These are phyloP conservation scores for Horisme vitalbata DNA, from an alignment of 2,888 invertebrate genomes.

Conservation along the genomic window DNA sequence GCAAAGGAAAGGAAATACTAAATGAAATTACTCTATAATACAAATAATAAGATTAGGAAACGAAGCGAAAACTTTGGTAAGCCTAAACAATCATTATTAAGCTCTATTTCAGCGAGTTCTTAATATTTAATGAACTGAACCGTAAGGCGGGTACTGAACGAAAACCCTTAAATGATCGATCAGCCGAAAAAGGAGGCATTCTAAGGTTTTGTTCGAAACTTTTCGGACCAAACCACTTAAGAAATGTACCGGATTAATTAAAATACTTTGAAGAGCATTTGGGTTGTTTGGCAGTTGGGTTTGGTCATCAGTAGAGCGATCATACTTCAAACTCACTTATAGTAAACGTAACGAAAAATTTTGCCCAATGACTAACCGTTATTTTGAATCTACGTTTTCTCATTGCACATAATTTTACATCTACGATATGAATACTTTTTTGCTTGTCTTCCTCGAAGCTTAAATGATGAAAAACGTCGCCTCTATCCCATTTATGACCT, in stretches of 20 bases:
- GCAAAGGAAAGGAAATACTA: no score
- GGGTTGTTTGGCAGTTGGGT: not conserved
- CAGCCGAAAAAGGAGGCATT: constrained; percentile 44
- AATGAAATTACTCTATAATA: no score
- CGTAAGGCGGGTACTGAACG: constrained; percentile 32
- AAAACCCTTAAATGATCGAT: constrained; percentile 46
- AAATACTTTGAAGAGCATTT: constrained; percentile 26
- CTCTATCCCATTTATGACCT: no score
- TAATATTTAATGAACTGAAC: constrained; percentile 38
- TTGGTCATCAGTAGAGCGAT: no score
- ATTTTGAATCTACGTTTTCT: no score
- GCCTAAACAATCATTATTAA: constrained; percentile 6
- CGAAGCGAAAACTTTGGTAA: constrained; percentile 5
- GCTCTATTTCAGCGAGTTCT: constrained; percentile 25
- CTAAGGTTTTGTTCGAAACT: constrained; percentile 45
- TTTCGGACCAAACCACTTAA: constrained; percentile 48
- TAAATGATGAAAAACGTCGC: no score
- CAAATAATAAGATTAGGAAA: not conserved
- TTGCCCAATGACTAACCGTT: no score
- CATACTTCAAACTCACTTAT: no score
- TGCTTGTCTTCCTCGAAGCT: no score
- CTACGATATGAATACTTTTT: no score
- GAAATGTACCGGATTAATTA: constrained; percentile 46
- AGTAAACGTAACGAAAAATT: no score
- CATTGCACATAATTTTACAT: no score